Conservation (phyloP, 2,888 invertebrate species). For the Agonopterix subpropinquella region DNA sequence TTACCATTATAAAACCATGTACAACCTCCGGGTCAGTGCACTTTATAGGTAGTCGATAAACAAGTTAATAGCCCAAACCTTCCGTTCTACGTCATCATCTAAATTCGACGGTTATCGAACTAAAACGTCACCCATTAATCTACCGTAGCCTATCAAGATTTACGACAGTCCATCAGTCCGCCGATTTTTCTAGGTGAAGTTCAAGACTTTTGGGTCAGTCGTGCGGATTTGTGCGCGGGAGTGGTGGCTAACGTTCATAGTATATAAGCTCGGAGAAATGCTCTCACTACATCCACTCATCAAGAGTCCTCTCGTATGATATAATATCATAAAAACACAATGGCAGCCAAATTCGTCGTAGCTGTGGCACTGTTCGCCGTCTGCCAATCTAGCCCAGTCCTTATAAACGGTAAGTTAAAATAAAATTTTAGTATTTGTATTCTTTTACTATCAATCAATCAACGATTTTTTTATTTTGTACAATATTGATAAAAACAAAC, state of each 20-base stretch:
- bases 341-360: constrained; percentile 58
- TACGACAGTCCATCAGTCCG: constrained; percentile 42
- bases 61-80: neutral
- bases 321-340: constrained; percentile 25
- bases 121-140: constrained; percentile 39
- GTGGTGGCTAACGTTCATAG: constrained; percentile 34
- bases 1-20: neutral
- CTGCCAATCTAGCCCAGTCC: constrained; percentile 50
- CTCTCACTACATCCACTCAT: constrained; percentile 67
- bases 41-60: neutral
- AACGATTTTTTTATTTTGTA: too few species aligned
- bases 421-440: neutral
- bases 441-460: neutral
- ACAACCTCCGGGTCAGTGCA: neutral
- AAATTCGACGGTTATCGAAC: too few species aligned
- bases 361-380: constrained; percentile 48
- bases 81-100: constrained; percentile 2
- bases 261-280: constrained; percentile 71
- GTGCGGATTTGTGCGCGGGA: constrained; percentile 35
- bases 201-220: constrained; percentile 50
- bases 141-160: constrained; percentile 57
- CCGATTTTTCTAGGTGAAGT: constrained; percentile 58
- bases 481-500: neutral
- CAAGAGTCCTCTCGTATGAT: constrained; percentile 36
- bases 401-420: constrained; percentile 49